These are phyloP conservation scores for Emmelina monodactyla DNA, from an alignment of 2,888 invertebrate species.

Conservation along the genomic window DNA sequence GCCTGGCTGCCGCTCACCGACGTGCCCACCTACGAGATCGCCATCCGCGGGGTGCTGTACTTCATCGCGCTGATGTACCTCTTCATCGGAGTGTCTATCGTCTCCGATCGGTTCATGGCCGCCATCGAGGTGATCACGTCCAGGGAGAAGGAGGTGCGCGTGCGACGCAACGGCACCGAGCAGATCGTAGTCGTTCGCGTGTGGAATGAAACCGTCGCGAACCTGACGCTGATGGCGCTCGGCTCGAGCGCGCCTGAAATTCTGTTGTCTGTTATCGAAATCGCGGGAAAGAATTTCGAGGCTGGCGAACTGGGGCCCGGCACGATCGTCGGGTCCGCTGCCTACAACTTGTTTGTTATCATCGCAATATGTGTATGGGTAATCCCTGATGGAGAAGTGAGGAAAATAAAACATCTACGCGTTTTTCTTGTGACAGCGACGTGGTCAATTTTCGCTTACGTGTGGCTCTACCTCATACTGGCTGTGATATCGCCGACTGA, in stretches of 20 bases:
- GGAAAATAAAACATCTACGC: slow-evolving; percentile 94
- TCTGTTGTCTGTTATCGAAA: slow-evolving; percentile 95
- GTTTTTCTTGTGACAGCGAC: slow-evolving; percentile 98
- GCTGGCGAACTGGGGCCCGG: slow-evolving; percentile 98
- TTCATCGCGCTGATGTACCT: slow-evolving; percentile 89
- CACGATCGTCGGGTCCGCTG: slow-evolving; percentile 98
- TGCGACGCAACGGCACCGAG: slow-evolving; percentile 88
- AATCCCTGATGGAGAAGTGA: slow-evolving; percentile 88
- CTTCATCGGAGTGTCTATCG: slow-evolving; percentile 98
- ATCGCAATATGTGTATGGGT: slow-evolving; percentile 94
- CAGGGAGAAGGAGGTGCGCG: slow-evolving; percentile 92
- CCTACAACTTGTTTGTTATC: slow-evolving; percentile 98
- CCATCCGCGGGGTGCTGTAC: slow-evolving; percentile 89
- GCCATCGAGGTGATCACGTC: slow-evolving; percentile 99
- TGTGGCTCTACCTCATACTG: slow-evolving; percentile 97
- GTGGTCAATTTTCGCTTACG: slow-evolving; percentile 98
- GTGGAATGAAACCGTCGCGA: slow-evolving; percentile 99
- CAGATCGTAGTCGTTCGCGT: slow-evolving; percentile 92
- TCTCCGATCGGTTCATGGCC: slow-evolving; percentile 99
- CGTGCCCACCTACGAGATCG: slow-evolving; percentile 76
- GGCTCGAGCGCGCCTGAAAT: slow-evolving; percentile 99
- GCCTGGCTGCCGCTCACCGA: slow-evolving; percentile 87
- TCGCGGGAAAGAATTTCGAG: slow-evolving; percentile 92
- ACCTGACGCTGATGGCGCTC: slow-evolving; percentile 97
- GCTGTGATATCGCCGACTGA: slow-evolving; percentile 85